These are phyloP conservation scores for Panzeria rudis DNA, from an alignment of 2,888 invertebrate species.

Conservation along the genomic window DNA sequence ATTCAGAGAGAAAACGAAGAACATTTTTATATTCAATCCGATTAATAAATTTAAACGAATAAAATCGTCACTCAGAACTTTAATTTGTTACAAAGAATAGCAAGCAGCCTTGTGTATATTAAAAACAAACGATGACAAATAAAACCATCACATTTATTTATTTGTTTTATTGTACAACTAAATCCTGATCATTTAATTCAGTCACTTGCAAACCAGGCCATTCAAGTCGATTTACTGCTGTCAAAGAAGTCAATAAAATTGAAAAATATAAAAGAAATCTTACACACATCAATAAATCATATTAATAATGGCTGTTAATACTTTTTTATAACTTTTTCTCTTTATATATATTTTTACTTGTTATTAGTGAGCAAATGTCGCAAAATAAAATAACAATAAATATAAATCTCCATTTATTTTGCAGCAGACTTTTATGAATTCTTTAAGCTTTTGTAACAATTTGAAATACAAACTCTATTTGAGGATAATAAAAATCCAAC, in stretches of 20 bases:
- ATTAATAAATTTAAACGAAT: not conserved
- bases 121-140: not conserved
- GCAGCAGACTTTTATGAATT: constrained; percentile 10
- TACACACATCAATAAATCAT: constrained; percentile 43
- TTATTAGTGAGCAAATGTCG: constrained; percentile 31
- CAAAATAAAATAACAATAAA: constrained; percentile 47
- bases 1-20: too few species aligned
- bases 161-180: not conserved
- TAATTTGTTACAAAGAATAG: not conserved
- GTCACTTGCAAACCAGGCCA: not conserved
- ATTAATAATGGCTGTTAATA: constrained; percentile 34
- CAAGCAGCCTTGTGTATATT: not conserved
- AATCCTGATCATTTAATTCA: constrained; percentile 8
- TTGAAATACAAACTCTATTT: not conserved
- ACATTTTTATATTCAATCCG: not conserved
- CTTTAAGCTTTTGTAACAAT: constrained; percentile 20
- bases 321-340: not conserved
- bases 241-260: constrained; percentile 44
- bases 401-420: constrained; percentile 55
- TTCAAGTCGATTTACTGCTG: not conserved
- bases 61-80: not conserved
- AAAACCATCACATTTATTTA: not conserved
- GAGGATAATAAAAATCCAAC: not conserved
- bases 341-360: not conserved
- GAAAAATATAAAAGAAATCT: constrained; percentile 22